Evolutionary conservation across 2,888 invertebrate species (phyloP), one percentile per base, ranked within the genome.

Genomic region (Mythimna loreyi): DNA sequence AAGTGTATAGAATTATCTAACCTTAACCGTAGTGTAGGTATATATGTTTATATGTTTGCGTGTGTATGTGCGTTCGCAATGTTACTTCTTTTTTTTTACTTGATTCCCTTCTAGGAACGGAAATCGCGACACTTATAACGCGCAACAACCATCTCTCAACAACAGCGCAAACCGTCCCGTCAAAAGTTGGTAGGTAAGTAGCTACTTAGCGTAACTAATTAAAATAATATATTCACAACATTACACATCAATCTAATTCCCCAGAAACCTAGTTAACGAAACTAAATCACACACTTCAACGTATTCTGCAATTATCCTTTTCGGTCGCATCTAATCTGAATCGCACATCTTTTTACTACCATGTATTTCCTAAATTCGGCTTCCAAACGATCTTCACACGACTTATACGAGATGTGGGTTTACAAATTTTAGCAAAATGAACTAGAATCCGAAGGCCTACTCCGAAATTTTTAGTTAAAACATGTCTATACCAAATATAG

Each of bases 271-370:
- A 70, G 53, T 55, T 72, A 23, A 33, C 63, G 40, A 53, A 28
- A 40, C 45, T 40, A 40, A 72, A 70, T 70, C 64, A 49, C 53
- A 63, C 11, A 62, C 45, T 62, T 47, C 7, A 55, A 72, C 30
- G 63, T 43, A 55, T 55, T 66, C 25, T 40, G 50, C 66, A 66
- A 77, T 58, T 47, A 60, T 77, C 50, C 67, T 67, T 78, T 47
- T 60, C n/a, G 25, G 33, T 25, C 45, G 21, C 28, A 75, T 72
- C 58, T 75, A 28, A 81, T 81, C 80, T 66, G 8, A n/a, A 72
- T 70, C 58, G 52, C 1, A 36, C 47, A 75, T 81, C 79, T 49
- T 23, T 62, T 33, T 59, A 30, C 67, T 43, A 43, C 40, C 50
- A 33, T 36, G 49, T 61, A 43, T 55, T 25, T 72, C 13, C 55